Base-by-base conservation (phyloP, 2,797 vertebrate genomes). In the Gallinago solitaria region DNA sequence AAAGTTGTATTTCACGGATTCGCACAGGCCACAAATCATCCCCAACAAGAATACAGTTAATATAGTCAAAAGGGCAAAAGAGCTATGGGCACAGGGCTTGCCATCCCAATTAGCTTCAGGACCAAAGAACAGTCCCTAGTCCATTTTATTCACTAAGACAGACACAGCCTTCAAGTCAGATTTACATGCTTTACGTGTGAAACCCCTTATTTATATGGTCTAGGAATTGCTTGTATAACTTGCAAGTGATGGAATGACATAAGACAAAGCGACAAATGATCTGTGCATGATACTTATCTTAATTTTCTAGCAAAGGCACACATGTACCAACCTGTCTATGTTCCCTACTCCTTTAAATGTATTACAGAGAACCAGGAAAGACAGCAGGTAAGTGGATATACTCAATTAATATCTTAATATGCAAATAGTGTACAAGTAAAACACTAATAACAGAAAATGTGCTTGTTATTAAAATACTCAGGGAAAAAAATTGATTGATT, bases 231-330 rank as follows among this genome's bases (percentile, higher is more conserved):
- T 84, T 87, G 78, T 83, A 77, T 91, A 95, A 95, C 61, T 94
- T 90, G 78, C 41, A 87, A 71, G 80, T 54, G 56, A 84, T 90
- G 77, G 87, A 93, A 93, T 89, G 83, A 92, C 82, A 77, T 82
- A 82, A 94, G 81, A 96, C 87, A 92, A 96, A 94, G 96, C 82
- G 90, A 96, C 92, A 93, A 87, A 94, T 88, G 74, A 94, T 87
- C 61, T 89, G 32, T 89, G 81, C 76, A 73, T 65, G 89, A 96
- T 95, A 95, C 35, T 82, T 41, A 94, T 95, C 94, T 96, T 91
- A 75, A 93, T 78, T 86, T 33, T 88, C 33, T n/a, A 94, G 80
- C n/a, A 67, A 87, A 89, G 56, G 71, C 87, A 95, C 76, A 74
- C 92, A 4, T 93, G 93, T 86, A 95, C 79, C 84, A 93, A 91